phyloP scores from a whole-genome alignment of 2,113 vertebrate genomes.

The Periophthalmus modestus region DNA sequence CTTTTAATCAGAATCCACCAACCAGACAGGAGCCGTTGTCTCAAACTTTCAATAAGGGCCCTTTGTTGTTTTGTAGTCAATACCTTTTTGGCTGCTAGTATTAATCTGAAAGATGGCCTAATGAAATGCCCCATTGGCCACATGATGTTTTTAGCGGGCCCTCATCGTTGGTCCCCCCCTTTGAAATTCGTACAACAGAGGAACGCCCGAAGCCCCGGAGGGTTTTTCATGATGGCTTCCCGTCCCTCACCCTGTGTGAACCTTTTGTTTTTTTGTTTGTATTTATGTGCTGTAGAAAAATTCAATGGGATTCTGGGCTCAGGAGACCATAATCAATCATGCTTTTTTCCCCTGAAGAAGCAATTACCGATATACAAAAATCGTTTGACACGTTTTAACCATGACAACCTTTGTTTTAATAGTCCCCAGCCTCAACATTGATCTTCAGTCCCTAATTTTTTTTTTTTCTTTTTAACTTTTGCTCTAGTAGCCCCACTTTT shows the following conservation, averaged over 20 bases:
- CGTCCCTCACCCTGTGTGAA: too few relatives aligned
- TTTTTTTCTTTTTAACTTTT: too few relatives aligned
- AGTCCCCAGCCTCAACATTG: not conserved
- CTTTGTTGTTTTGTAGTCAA: too few relatives aligned
- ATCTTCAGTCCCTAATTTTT: not conserved
- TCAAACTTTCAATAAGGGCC: too few relatives aligned
- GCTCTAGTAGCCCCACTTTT: too few relatives aligned
- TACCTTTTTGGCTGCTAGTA: not conserved
- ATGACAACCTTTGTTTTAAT: slow-evolving; percentile 7
- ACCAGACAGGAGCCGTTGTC: too few relatives aligned
- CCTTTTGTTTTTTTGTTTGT: too few relatives aligned
- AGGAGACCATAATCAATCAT: slow-evolving; percentile 10
- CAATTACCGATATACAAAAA: not conserved
- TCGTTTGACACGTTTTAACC: not conserved
- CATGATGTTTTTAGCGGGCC: not conserved
- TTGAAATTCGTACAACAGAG: too few relatives aligned
- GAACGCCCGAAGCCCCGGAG: too few relatives aligned
- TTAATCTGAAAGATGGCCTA: not conserved
- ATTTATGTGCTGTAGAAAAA: slow-evolving; percentile 13
- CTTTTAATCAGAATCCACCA: too few relatives aligned
- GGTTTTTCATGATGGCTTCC: too few relatives aligned
- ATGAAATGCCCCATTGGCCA: not conserved
- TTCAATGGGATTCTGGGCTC: slow-evolving; percentile 8
- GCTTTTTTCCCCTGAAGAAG: slow-evolving; percentile 6
- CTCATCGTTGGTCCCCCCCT: too few relatives aligned